Evolutionary conservation across 2,113 vertebrate genomes (phyloP).

Genomic region (Myodes glareolus): DNA sequence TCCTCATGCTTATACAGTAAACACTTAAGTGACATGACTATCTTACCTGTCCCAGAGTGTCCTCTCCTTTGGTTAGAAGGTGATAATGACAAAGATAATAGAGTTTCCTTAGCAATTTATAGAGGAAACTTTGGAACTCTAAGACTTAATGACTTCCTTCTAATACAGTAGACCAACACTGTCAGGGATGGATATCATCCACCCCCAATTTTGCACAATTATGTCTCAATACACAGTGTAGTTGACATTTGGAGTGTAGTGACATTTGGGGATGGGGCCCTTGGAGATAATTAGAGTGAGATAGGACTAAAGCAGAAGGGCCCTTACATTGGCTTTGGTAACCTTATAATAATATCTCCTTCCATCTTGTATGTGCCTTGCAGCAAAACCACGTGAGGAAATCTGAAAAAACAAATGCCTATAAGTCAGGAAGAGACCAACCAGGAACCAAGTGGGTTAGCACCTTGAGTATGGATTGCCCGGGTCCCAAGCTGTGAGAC

Average conservation of each 20-base stretch:
- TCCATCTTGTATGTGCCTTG: neutral
- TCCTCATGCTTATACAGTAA: neutral
- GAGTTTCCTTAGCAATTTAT: neutral
- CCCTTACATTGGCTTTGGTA: neutral
- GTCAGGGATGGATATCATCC: neutral
- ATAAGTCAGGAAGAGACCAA: neutral
- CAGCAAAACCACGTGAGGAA: neutral
- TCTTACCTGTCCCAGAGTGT: neutral
- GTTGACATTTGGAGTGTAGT: no score
- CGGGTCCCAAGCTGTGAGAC: neutral
- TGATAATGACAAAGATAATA: neutral
- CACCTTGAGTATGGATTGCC: neutral
- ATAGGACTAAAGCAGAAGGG: neutral
- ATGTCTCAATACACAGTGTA: neutral
- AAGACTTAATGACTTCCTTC: neutral
- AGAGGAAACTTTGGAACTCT: neutral
- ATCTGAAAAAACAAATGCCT: neutral
- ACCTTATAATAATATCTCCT: neutral
- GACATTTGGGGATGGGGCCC: neutral
- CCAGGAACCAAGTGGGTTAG: neutral
- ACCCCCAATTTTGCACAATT: neutral
- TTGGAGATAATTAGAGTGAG: neutral
- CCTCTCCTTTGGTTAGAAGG: slow-evolving; percentile 34
- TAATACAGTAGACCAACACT: neutral
- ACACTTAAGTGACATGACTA: neutral